These are phyloP conservation scores for Lophius americanus DNA, from an alignment of 2,797 vertebrate genomes.

Conservation along the genomic window DNA sequence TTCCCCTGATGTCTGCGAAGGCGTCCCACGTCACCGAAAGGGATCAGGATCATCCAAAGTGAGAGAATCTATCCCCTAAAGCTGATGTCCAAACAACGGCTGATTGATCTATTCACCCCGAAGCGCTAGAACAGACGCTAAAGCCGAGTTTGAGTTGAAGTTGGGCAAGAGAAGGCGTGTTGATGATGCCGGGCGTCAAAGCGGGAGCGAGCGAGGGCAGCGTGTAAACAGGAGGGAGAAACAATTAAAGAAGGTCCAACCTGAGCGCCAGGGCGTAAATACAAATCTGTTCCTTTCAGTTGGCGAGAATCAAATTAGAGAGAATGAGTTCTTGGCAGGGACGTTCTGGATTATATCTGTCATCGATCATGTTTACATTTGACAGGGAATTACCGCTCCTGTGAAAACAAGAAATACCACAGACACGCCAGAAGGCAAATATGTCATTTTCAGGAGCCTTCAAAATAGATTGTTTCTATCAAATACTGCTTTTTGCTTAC, in stretches of 20 bases:
- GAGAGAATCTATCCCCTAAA: neutral
- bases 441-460: neutral
- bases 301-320: conserved; percentile 7
- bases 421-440: neutral
- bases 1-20: conserved; percentile 9
- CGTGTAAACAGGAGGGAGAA: conserved; percentile 11
- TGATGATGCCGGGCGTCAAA: neutral
- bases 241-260: conserved; percentile 30
- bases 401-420: neutral
- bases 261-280: conserved; percentile 54
- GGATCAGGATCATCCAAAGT: conserved; percentile 17
- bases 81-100: neutral
- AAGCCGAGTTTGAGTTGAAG: neutral
- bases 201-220: conserved; percentile 2
- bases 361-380: neutral
- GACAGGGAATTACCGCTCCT: neutral
- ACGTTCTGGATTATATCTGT: neutral
- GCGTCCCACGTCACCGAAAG: conserved; percentile 7
- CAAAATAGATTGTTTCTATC: neutral
- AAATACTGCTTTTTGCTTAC: neutral
- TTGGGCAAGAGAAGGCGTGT: neutral
- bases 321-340: conserved; percentile 1
- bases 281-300: conserved; percentile 4
- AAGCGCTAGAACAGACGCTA: neutral
- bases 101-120: too few relatives aligned